Percentiles rank a stretch among this genome's conserved stretches.
These are phyloP conservation scores for Myripristis jacobus DNA, from an alignment of 2,797 vertebrate species.

Conservation along the genomic window DNA sequence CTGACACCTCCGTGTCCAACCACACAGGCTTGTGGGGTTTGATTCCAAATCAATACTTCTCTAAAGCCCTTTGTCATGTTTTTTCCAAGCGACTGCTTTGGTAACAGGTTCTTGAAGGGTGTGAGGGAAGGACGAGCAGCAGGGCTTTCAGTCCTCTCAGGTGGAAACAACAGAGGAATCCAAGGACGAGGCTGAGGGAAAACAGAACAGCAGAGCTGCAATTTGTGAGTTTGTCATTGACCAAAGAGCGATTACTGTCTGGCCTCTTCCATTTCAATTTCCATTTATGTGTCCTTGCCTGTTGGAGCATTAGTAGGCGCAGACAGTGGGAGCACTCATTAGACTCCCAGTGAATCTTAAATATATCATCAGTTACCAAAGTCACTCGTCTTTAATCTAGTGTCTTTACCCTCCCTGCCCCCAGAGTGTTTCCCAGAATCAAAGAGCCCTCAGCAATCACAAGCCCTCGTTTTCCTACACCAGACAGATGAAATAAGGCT, in stretches of 20 bases:
- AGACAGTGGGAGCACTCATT: conserved; percentile 14
- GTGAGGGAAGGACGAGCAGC: conserved; percentile 47
- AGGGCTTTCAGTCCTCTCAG: conserved; percentile 66
- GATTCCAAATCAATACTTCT: conserved; percentile 66
- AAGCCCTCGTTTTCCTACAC: conserved; percentile 34
- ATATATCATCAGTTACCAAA: conserved; percentile 40
- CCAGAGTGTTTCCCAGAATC: conserved; percentile 29
- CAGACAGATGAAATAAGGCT: conserved; percentile 33
- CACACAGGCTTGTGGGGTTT: conserved; percentile 31
- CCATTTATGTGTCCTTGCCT: conserved; percentile 36
- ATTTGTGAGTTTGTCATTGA: conserved; percentile 62
- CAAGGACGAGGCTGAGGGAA: conserved; percentile 60
- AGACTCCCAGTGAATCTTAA: conserved; percentile 43
- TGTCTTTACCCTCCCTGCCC: conserved; percentile 16
- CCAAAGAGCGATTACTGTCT: conserved; percentile 54
- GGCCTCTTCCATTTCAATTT: conserved; percentile 49
- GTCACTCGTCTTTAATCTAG: conserved; percentile 55
- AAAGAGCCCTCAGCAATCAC: conserved; percentile 40
- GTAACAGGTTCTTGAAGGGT: conserved; percentile 59
- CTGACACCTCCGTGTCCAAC: background rate
- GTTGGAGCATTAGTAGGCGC: conserved; percentile 39
- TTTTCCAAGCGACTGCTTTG: conserved; percentile 52
- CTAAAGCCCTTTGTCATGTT: conserved; percentile 46
- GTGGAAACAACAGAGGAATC: conserved; percentile 65
- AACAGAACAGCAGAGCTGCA: conserved; percentile 40